Percentiles rank a stretch among this genome's conserved stretches.
phyloP scores from a whole-genome alignment of 2,113 vertebrate genomes.

The Okapia johnstoni region DNA sequence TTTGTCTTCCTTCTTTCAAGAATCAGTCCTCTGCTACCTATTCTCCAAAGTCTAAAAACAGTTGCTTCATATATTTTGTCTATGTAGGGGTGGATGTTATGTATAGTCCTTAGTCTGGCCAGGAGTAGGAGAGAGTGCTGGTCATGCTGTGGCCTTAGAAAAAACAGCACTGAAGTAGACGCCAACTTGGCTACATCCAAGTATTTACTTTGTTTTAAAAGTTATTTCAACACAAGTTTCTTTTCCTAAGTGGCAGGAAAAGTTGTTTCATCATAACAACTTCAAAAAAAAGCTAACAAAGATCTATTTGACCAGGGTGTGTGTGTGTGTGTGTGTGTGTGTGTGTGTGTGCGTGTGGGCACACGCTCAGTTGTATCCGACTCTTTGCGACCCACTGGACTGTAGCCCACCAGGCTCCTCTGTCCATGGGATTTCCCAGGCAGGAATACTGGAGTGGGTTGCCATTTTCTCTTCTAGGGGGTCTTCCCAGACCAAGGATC shows the following conservation, averaged over 20 bases:
- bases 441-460: not conserved
- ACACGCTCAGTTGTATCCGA: not conserved
- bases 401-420: not conserved
- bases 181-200: rapidly evolving
- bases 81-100: too few species aligned
- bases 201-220: conserved; percentile 11
- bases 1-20: not conserved
- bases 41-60: not conserved
- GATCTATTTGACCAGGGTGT: not conserved
- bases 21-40: too few species aligned
- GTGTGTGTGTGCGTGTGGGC: not conserved
- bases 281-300: not conserved
- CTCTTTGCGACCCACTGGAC: not conserved
- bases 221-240: not conserved
- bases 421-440: not conserved
- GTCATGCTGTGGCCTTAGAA: not conserved
- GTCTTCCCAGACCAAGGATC: not conserved
- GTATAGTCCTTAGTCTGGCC: not conserved
- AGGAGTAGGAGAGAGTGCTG: not conserved
- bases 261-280: not conserved
- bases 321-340: not conserved
- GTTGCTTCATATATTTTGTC: not conserved
- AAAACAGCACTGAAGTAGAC: not conserved
- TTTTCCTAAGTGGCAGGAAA: not conserved
- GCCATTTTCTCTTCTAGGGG: not conserved